These are phyloP conservation scores for Ecdyonurus torrentis DNA, from an alignment of 2,888 invertebrate genomes.

Conservation along the genomic window DNA sequence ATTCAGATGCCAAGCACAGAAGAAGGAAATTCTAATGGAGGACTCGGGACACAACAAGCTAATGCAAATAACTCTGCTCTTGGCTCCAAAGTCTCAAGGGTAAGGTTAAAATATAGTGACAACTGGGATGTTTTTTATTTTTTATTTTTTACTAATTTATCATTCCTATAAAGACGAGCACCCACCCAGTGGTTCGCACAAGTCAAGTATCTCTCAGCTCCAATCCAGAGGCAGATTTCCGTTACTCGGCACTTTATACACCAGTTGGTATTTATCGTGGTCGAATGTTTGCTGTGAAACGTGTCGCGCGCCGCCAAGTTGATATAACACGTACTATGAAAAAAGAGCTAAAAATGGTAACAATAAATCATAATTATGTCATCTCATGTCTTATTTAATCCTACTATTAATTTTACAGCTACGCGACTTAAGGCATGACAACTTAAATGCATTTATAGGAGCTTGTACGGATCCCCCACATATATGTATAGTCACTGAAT, in stretches of 20 bases:
- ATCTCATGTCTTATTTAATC: slow-evolving; percentile 1
- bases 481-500: slow-evolving; percentile 76
- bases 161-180: too few relatives aligned
- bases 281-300: slow-evolving; percentile 70
- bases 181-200: slow-evolving; percentile 46
- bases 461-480: slow-evolving; percentile 83
- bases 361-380: slow-evolving; percentile 17
- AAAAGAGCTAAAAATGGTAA: slow-evolving; percentile 79
- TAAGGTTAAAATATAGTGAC: too few relatives aligned
- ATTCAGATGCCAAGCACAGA: slow-evolving; percentile 49
- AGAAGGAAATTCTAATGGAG: slow-evolving; percentile 19
- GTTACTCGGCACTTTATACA: slow-evolving; percentile 79
- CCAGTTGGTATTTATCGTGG: slow-evolving; percentile 81
- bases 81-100: slow-evolving; percentile 25
- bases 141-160: too few relatives aligned
- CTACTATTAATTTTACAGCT: slow-evolving; percentile 37
- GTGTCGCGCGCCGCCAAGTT: slow-evolving; percentile 43
- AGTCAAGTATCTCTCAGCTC: slow-evolving; percentile 84
- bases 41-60: slow-evolving; percentile 16
- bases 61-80: slow-evolving; percentile 13
- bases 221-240: slow-evolving; percentile 80
- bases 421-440: slow-evolving; percentile 78
- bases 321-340: slow-evolving; percentile 83
- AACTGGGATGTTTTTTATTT: too few relatives aligned
- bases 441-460: slow-evolving; percentile 80